Conservation (phyloP, 2,797 vertebrate species). For the Euphonia xanthogaster region DNA sequence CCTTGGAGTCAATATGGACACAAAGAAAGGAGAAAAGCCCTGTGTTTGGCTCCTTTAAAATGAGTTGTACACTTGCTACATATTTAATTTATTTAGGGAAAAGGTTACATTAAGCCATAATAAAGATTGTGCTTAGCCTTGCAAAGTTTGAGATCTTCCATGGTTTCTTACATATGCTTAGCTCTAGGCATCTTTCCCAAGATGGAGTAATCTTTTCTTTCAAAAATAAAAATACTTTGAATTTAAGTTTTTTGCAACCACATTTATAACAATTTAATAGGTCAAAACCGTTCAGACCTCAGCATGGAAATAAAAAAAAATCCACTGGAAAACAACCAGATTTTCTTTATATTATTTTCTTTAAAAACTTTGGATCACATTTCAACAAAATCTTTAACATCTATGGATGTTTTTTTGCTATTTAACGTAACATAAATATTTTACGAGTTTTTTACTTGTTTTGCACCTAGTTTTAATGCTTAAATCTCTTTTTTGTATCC, state of each 20-base stretch:
- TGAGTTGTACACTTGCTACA: not conserved
- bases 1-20: not conserved
- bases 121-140: not conserved
- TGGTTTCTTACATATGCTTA: not conserved
- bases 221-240: not conserved
- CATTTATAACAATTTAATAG: not conserved
- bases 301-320: not conserved
- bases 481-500: not conserved
- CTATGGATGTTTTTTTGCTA: not conserved
- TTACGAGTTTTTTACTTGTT: not conserved
- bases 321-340: not conserved
- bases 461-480: not conserved
- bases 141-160: not conserved
- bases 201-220: not conserved
- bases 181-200: not conserved
- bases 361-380: not conserved
- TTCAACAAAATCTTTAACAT: not conserved
- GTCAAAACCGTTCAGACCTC: not conserved
- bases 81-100: not conserved
- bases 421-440: not conserved
- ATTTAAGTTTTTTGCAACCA: not conserved
- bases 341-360: not conserved
- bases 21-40: not conserved
- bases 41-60: not conserved
- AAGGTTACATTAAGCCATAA: not conserved